A percentile compares a stretch with the other conserved stretches of the same genome.
phyloP scores from a whole-genome alignment of 2,797 vertebrate genomes.

The Pitangus sulphuratus region DNA sequence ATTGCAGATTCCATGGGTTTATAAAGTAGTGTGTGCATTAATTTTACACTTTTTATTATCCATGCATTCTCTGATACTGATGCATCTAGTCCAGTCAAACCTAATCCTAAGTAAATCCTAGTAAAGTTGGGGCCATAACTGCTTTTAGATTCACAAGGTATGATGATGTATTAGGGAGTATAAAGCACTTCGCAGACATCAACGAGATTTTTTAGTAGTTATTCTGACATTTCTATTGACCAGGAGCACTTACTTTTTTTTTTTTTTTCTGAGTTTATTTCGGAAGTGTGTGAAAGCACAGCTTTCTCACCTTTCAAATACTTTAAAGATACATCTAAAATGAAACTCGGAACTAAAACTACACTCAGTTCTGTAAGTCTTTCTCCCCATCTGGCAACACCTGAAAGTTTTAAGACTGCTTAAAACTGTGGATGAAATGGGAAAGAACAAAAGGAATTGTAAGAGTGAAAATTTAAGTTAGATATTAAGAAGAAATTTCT shows the following conservation, averaged over 20 bases:
- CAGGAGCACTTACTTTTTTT: neutral
- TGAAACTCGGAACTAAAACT: neutral
- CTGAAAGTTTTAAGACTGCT: neutral
- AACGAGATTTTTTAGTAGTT: neutral
- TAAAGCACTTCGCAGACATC: neutral
- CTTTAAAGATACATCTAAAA: neutral
- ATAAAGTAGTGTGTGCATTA: neutral
- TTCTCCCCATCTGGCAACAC: neutral
- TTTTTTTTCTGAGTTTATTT: neutral
- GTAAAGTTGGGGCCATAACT: neutral
- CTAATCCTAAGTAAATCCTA: neutral
- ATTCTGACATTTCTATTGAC: neutral
- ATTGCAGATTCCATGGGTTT: neutral
- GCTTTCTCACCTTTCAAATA: neutral
- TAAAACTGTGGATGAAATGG: neutral
- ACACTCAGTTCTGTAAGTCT: neutral
- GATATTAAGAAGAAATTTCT: neutral
- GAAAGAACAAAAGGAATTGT: neutral
- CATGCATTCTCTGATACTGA: accelerated
- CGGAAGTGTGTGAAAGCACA: neutral
- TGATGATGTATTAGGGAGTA: neutral
- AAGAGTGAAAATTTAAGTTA: neutral
- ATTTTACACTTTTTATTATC: neutral
- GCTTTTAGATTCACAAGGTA: neutral
- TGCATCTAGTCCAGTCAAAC: neutral